Evolutionary conservation across 1,140 invertebrate species (phyloP), one percentile per base, ranked within the genome.

Genomic region (Cecropterus lyciades): DNA sequence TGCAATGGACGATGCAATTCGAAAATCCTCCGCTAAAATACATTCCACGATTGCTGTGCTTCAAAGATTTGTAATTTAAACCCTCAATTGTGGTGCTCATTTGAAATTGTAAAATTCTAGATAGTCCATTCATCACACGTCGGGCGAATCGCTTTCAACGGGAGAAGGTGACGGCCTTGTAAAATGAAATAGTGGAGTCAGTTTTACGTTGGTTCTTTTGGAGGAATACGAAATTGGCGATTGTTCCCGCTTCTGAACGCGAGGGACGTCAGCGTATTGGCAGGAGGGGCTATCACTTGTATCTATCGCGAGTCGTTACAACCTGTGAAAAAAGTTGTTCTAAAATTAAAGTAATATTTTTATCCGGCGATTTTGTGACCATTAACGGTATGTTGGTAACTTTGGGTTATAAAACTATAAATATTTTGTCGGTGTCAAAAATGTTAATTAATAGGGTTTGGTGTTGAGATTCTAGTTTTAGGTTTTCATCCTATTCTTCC

Each of bases 31-130:
- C 45, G 64, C 63, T 67, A 68, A 77, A 82, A n/a, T n/a, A 80
- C 62, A 85, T 80, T 79, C 73, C 75, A 75, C 73, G 72, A 80
- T 46, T 74, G 67, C 77, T 59, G 48, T 65, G 20, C 51, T 56
- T 53, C 63, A 56, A 64, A 57, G 59, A 75, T 82, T 79, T 80
- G 77, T 82, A 78, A 77, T 83, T 80, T 80, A 84, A 79, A 79
- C 74, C 69, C 68, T 76, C 75, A 75, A 82, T 79, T 73, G 73
- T 73, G 62, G 62, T 56, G 64, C 65, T 72, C 62, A 79, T 82
- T 84, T 84, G 66, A 84, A 86, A 82, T 84, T 84, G 52, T 80
- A 84, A 87, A 76, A 72, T 73, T 71, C 66, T 71, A 75, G 67
- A 77, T 73, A n/a, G 51, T 30, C 68, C 70, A 79, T 82, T 85